Base-by-base conservation (phyloP, 1,140 invertebrate genomes). In the Drosophila albomicans region DNA sequence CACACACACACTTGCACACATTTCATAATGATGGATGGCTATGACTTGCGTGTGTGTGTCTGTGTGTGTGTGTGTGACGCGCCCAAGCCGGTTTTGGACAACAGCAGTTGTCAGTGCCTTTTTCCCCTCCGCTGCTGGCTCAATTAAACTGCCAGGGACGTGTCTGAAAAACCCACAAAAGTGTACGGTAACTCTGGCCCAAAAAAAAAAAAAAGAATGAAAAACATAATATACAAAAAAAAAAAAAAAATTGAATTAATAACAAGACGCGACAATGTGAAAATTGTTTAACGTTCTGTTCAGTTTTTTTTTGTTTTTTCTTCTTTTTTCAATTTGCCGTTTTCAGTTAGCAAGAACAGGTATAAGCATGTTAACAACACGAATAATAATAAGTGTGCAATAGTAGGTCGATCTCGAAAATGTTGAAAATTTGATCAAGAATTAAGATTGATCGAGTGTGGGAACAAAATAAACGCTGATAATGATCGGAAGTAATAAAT, bases 11-110 rank as follows among this genome's bases (percentile, higher is more conserved):
- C n/a, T n/a, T n/a, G n/a, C 59, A 49, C 11, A 67, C 72, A 76
- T 75, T 78, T 87, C 73, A 78, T 88, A 84, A 88, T 88, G 84
- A 88, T 89, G 85, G 80, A 88, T 88, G 85, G 78, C 82, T 76
- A 48, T 52, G 73, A 65, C 48, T 63, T 62, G 57, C 41, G 49
- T 54, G 52, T 59, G 30, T 65, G 35, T 70, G 61, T 59, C 45
- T 59, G 49, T 69, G 61, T 64, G 41, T 75, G 61, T 76, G 51
- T 78, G 76, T 68, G 70, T 52, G 85, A 80, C 84, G 77, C 84
- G 78, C 85, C 84, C 88, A 89, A 89, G 80, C 84, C 84, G 85
- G 84, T 87, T 87, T 86, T 79, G 62, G 76, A 46, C 77, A 85
- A 81, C 79, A 82, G 75, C 81, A 84, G 81, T 84, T 86, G 82